Evolutionary conservation across 2,113 vertebrate species (phyloP).

Genomic region (Rallus limicola): DNA sequence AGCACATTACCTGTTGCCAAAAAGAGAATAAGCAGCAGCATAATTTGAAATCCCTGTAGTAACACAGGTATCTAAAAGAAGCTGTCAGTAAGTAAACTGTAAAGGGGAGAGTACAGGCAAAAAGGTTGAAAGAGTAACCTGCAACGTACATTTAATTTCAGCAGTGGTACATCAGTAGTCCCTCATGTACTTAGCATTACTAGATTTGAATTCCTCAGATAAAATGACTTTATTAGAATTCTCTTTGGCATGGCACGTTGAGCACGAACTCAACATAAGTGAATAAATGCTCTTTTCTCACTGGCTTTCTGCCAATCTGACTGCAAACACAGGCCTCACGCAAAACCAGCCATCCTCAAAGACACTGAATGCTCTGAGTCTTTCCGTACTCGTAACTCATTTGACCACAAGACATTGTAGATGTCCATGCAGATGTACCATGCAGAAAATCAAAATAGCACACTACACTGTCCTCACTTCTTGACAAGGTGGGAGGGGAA

Average conservation of each 20-base stretch:
- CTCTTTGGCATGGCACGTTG: slow-evolving; percentile 43
- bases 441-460: not conserved
- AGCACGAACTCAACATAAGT: slow-evolving; percentile 27
- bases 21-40: not conserved
- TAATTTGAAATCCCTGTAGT: not conserved
- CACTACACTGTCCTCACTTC: not conserved
- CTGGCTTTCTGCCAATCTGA: slow-evolving; percentile 22
- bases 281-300: slow-evolving; percentile 13
- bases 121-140: not conserved
- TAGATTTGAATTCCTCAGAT: slow-evolving; percentile 53
- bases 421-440: not conserved
- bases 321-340: not conserved
- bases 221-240: slow-evolving; percentile 62
- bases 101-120: not conserved
- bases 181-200: not conserved
- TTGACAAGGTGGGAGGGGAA: not conserved
- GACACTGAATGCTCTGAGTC: not conserved
- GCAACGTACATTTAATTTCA: slow-evolving; percentile 12
- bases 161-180: slow-evolving; percentile 9
- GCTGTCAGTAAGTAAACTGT: not conserved
- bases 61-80: slow-evolving; percentile 16
- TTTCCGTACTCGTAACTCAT: not conserved
- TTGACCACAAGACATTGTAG: not conserved
- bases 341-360: slow-evolving; percentile 39
- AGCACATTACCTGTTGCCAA: not conserved